Base-by-base conservation (phyloP, 2,797 vertebrate genomes). In the Alcedo atthis region DNA sequence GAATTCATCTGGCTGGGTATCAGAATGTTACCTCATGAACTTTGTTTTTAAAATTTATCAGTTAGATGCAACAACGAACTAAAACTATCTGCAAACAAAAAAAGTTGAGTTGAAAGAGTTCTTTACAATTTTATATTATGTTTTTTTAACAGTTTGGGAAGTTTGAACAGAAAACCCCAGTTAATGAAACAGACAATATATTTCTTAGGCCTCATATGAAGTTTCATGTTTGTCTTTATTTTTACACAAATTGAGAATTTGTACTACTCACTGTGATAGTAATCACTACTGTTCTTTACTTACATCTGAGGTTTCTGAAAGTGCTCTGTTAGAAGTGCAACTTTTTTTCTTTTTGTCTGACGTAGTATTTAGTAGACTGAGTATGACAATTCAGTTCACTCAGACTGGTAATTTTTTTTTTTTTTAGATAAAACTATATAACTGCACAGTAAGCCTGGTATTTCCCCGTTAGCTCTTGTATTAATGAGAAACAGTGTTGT, bases 401-500 rank as follows among this genome's bases (percentile, higher is more conserved):
- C 70, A 79, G 59, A 45, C 28, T 88, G 28, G 30, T 83, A 14
- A 37, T 73, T 76, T 91, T 83, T 92, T 87, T 70, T 73, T 76
- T 92, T 85, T 93, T 87, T 70, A 33, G 40, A 46, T 63, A 17
- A n/a, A 79, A 61, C 70, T 67, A 1, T 79, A 26, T 54, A 74
- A 68, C 80, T 91, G 49, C 71, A 55, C 49, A 90, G 32, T 78
- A 59, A 88, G 62, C 30, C 26, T n/a, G 8, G 3, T 82, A 64
- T 87, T 92, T 91, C 37, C 54, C 85, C 78, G 33, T 89, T 76
- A 73, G 77, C 85, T 77, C 55, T 94, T 69, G 61, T 86, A 28
- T 88, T 95, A 94, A 93, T 92, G 81, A 93, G 87, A 93, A 94
- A 68, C 82, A 85, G 68, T 66, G 35, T 91, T 95, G 57, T 93